Evolutionary conservation across 2,113 vertebrate species (phyloP).

Genomic region (Daphoenositta chrysoptera): DNA sequence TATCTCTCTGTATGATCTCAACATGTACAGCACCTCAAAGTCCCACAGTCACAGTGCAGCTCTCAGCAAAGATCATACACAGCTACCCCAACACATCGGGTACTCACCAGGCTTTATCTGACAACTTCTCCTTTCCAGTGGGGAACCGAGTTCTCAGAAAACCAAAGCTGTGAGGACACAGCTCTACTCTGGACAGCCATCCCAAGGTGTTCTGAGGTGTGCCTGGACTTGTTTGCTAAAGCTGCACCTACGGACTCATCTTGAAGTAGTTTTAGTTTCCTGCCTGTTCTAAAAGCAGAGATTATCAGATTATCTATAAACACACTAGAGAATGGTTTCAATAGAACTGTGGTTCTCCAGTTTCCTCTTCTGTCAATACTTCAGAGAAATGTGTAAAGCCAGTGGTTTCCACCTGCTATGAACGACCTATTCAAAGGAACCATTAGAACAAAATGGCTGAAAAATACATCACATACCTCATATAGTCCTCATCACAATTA

Average conservation of each 20-base stretch:
- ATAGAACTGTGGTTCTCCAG: not conserved
- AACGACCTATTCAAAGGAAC: not conserved
- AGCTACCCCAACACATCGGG: fast-evolving
- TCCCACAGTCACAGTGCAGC: not conserved
- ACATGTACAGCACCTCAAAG: not conserved
- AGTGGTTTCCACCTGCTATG: not conserved
- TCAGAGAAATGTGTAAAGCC: not conserved
- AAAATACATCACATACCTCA: not conserved
- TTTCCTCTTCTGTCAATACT: not conserved
- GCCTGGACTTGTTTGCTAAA: not conserved
- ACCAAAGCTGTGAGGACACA: not conserved
- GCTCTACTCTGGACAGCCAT: not conserved
- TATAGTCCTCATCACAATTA: not conserved
- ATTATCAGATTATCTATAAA: not conserved
- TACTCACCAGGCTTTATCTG: not conserved
- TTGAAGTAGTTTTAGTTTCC: not conserved
- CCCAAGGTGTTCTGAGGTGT: not conserved
- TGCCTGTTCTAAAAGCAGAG: not conserved
- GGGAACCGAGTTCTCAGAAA: not conserved
- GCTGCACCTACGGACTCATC: not conserved
- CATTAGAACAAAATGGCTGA: not conserved
- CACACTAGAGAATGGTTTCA: not conserved
- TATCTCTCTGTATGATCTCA: not conserved
- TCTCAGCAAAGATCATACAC: not conserved
- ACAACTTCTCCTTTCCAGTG: not conserved